Percentiles rank a stretch among this genome's conserved stretches.
These are phyloP conservation scores for Oophaga pumilio DNA, from an alignment of 2,113 vertebrate genomes.

Conservation along the genomic window DNA sequence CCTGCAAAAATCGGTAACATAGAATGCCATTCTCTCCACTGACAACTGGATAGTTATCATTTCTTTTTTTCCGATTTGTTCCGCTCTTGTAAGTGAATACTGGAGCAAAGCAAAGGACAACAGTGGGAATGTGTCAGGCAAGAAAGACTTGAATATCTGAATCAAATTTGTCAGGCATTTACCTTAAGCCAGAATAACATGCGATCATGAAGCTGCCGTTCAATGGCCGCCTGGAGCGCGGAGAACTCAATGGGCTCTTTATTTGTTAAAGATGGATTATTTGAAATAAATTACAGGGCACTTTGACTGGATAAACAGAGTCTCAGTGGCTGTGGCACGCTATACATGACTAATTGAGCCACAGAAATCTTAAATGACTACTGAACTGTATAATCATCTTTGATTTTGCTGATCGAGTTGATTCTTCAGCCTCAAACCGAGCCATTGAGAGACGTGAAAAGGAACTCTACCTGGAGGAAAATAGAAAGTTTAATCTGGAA, in stretches of 20 bases:
- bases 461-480: slow-evolving; percentile 74
- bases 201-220: slow-evolving; percentile 85
- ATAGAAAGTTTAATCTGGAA: slow-evolving; percentile 78
- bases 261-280: slow-evolving; percentile 99
- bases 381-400: slow-evolving; percentile 84
- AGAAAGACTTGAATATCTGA: slow-evolving; percentile 65
- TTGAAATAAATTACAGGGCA: slow-evolving; percentile 99
- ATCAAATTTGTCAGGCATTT: slow-evolving; percentile 80
- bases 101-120: slow-evolving; percentile 74
- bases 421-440: slow-evolving; percentile 80
- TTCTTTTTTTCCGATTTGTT: slow-evolving; percentile 71
- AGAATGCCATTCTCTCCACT: slow-evolving; percentile 58
- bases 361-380: slow-evolving; percentile 92
- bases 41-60: slow-evolving; percentile 71
- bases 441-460: slow-evolving; percentile 76
- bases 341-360: slow-evolving; percentile 88
- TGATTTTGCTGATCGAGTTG: slow-evolving; percentile 87
- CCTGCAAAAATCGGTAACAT: neutral
- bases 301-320: slow-evolving; percentile 99
- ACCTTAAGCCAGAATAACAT: slow-evolving; percentile 81
- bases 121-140: slow-evolving; percentile 61
- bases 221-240: slow-evolving; percentile 86
- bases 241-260: slow-evolving; percentile 95
- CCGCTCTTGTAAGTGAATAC: slow-evolving; percentile 66
- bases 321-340: slow-evolving; percentile 88